phyloP scores from a whole-genome alignment of 2,113 vertebrate genomes.

The Osmerus mordax region DNA sequence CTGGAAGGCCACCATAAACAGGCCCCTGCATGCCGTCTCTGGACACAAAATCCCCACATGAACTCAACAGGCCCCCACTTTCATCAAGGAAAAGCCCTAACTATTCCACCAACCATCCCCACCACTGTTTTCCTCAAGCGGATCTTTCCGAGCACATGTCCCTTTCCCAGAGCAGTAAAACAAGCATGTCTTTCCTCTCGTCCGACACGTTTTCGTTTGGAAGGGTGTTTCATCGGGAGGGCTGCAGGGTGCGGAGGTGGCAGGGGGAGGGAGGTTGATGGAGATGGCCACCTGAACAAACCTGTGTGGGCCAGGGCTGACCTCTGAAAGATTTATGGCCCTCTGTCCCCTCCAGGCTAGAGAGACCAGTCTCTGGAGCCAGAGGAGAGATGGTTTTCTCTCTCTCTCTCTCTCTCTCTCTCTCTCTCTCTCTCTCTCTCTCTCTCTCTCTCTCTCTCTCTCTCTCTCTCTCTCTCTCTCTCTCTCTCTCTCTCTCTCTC shows the following conservation, averaged over 20 bases:
- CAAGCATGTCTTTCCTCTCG: slow-evolving; percentile 48
- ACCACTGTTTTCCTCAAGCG: slow-evolving; percentile 23
- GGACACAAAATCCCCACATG: slow-evolving; percentile 42
- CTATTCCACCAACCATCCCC: slow-evolving; percentile 40
- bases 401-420: too few relatives aligned
- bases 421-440: too few relatives aligned
- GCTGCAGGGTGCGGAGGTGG: slow-evolving; percentile 17
- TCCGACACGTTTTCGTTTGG: slow-evolving; percentile 48
- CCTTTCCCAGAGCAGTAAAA: slow-evolving; percentile 44
- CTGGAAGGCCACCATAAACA: slow-evolving; percentile 55
- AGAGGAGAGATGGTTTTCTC: too few relatives aligned
- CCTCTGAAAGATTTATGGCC: slow-evolving; percentile 62
- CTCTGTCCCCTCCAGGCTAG: slow-evolving; percentile 23
- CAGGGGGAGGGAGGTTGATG: slow-evolving; percentile 47
- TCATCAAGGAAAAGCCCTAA: slow-evolving; percentile 27
- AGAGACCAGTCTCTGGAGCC: slow-evolving; percentile 47
- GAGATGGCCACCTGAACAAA: slow-evolving; percentile 71
- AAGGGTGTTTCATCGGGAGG: slow-evolving; percentile 24
- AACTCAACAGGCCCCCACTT: slow-evolving; percentile 46
- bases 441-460: too few relatives aligned
- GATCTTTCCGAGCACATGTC: slow-evolving; percentile 38
- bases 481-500: too few relatives aligned
- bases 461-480: too few relatives aligned
- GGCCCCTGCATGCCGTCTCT: slow-evolving; percentile 52
- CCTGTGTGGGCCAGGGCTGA: slow-evolving; percentile 48